Evolutionary conservation across 2,113 vertebrate species (phyloP).

Genomic region (Protobothrops mucrosquamatus): DNA sequence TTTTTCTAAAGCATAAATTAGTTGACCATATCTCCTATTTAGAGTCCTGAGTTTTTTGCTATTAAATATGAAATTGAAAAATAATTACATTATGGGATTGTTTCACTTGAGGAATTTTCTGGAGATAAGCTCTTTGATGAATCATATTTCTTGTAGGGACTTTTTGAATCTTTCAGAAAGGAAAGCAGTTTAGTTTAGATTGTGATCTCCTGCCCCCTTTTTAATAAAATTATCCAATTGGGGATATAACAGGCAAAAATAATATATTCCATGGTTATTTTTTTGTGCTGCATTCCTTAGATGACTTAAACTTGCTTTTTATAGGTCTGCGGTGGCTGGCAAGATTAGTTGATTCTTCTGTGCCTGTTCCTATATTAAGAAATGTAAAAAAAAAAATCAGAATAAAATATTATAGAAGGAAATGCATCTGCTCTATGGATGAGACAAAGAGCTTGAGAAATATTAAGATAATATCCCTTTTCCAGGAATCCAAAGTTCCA

Average conservation of each 20-base stretch:
- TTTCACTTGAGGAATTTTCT: constrained; percentile 57
- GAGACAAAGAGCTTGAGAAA: constrained; percentile 64
- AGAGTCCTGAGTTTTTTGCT: constrained; percentile 55
- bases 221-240: constrained; percentile 49
- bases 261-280: constrained; percentile 55
- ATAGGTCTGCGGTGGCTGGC: constrained; percentile 81
- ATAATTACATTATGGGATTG: constrained; percentile 59
- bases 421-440: constrained; percentile 70
- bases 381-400: constrained; percentile 72
- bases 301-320: constrained; percentile 73
- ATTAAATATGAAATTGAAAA: constrained; percentile 64
- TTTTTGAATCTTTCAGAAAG: constrained; percentile 44
- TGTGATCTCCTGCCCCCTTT: constrained; percentile 44
- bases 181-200: constrained; percentile 44
- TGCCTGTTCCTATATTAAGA: constrained; percentile 80
- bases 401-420: constrained; percentile 71
- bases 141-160: constrained; percentile 48
- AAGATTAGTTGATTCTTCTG: constrained; percentile 75
- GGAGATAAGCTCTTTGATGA: constrained; percentile 39
- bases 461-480: constrained; percentile 60
- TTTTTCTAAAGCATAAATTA: not conserved
- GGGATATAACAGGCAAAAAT: constrained; percentile 54
- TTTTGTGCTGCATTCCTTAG: constrained; percentile 74
- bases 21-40: constrained; percentile 50
- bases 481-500: constrained; percentile 67